Conservation (phyloP, 2,113 vertebrate genomes). For the Lophius piscatorius region DNA sequence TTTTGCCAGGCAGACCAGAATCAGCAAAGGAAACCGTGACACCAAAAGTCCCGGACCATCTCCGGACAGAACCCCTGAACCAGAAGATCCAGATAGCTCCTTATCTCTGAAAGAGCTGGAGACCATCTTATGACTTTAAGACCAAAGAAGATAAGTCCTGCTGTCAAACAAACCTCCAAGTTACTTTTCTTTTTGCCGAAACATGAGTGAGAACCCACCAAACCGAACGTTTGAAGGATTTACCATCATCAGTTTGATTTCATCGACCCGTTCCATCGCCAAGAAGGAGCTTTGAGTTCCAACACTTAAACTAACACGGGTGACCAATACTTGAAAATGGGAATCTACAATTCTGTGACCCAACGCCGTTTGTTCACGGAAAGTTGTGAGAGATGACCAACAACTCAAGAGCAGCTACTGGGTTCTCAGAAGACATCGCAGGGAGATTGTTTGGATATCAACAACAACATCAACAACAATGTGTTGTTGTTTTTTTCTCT, state of each 20-base stretch:
- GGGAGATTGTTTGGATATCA: no score
- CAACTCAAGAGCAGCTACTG: not conserved
- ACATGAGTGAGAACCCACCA: not conserved
- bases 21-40: conserved; percentile 11
- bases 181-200: not conserved
- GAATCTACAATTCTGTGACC: not conserved
- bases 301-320: not conserved
- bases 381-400: not conserved
- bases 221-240: not conserved
- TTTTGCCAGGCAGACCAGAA: conserved; percentile 32
- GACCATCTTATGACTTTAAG: conserved; percentile 69
- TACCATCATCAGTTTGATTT: not conserved
- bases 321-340: not conserved
- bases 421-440: no score
- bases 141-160: not conserved
- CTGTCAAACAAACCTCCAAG: not conserved
- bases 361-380: not conserved
- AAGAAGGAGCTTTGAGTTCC: not conserved
- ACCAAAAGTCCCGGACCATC: conserved; percentile 15
- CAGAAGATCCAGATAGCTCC: conserved; percentile 43
- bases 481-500: no score
- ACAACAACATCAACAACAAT: no score
- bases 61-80: conserved; percentile 3
- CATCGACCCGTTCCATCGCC: not conserved
- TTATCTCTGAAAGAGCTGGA: conserved; percentile 73